Base-by-base conservation (phyloP, 2,888 invertebrate genomes). In the Synergus gifuensis region DNA sequence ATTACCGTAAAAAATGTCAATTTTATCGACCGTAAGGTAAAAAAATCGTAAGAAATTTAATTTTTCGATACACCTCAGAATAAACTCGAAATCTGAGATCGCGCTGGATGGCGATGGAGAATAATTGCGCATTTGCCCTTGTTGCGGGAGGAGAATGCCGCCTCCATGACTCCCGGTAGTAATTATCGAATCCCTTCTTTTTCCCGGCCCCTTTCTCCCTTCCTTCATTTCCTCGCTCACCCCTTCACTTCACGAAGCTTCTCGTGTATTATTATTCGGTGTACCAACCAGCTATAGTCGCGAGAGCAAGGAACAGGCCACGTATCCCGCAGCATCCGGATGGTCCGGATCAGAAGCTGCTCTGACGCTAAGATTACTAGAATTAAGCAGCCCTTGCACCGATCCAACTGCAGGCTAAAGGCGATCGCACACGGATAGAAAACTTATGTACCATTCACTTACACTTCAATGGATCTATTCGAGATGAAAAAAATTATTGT, bases 91-190 rank as follows among this genome's bases (percentile, higher is more conserved):
- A 90, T 90, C 89, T 83, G 86, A 89, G 89, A 90, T 90, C 88
- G 86, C 85, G 85, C 85, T 84, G 86, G 90, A 88, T 88, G 87
- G 86, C 86, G 86, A 87, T 84, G 88, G 86, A 85, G 86, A 90
- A 90, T 92, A 91, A 91, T 92, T 91, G 91, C 90, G 91, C 90
- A 91, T 90, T 91, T 91, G 90, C 89, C 89, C 89, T 88, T 86
- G 87, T 91, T 90, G 90, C 91, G 88, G 88, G 89, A 90, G 90
- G 90, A 89, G 90, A 89, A 90, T 90, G 89, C 90, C 89, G 90
- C 90, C 89, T 89, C 90, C 89, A 87, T 86, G 91, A 92, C 92
- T 92, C 91, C 92, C 91, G 92, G 91, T 92, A 89, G 91, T 92
- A 92, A 92, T 92, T 92, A 92, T 92, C 89, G 90, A 89, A 88